Percentiles rank a stretch among this genome's conserved stretches.
Conservation (phyloP, 2,888 invertebrate genomes). For the Rotaria macrura region DNA sequence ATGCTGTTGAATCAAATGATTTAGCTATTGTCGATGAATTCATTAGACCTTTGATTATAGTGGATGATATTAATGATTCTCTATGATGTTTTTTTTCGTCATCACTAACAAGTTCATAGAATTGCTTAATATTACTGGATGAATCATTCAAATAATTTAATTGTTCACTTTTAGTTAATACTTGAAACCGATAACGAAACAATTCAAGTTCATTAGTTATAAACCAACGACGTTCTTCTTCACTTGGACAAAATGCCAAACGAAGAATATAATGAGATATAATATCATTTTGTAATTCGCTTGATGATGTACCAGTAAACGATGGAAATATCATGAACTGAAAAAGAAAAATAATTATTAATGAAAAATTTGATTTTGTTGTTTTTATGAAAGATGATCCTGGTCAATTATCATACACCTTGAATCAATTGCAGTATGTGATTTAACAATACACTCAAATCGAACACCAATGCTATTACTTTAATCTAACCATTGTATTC, state of each 20-base stretch:
- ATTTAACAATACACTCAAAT: too few species aligned
- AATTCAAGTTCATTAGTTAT: constrained; percentile 74
- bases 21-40: constrained; percentile 35
- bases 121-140: constrained; percentile 37
- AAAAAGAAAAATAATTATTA: neutral
- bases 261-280: constrained; percentile 32
- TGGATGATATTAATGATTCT: constrained; percentile 33
- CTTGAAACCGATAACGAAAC: constrained; percentile 58
- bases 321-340: neutral
- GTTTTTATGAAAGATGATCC: too few species aligned
- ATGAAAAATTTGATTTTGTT: too few species aligned
- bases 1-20: constrained; percentile 15
- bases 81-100: constrained; percentile 38
- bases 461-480: too few species aligned
- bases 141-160: constrained; percentile 27
- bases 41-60: constrained; percentile 37
- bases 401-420: too few species aligned
- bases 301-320: neutral
- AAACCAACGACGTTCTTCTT: constrained; percentile 78
- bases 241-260: constrained; percentile 44
- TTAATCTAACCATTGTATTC: too few species aligned
- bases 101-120: constrained; percentile 42
- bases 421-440: too few species aligned
- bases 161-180: constrained; percentile 37
- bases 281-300: constrained; percentile 27